These are phyloP conservation scores for Dendroctonus ponderosae DNA, from an alignment of 1,140 invertebrate species.

Conservation along the genomic window DNA sequence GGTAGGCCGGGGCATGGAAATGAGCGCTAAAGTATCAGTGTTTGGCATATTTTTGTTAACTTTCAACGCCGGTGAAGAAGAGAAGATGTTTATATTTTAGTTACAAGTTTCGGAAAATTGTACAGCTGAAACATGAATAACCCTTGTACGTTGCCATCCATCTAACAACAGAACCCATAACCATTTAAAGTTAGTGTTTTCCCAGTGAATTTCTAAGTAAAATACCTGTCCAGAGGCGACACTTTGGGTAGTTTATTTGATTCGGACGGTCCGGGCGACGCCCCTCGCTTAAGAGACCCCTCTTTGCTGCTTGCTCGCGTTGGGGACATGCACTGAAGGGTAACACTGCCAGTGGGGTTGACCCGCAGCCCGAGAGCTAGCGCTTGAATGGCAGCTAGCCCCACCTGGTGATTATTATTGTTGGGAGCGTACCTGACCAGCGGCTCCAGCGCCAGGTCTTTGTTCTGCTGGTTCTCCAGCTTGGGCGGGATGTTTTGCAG, in stretches of 20 bases:
- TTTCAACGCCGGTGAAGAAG: neutral
- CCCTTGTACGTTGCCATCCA: neutral
- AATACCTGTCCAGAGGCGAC: slow-evolving; percentile 51
- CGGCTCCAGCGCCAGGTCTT: slow-evolving; percentile 51
- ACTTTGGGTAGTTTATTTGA: slow-evolving; percentile 49
- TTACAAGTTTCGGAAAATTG: too few relatives aligned
- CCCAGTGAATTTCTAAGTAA: slow-evolving; percentile 24
- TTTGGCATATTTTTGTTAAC: neutral
- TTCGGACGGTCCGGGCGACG: slow-evolving; percentile 46
- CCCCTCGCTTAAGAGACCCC: slow-evolving; percentile 48
- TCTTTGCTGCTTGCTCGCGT: slow-evolving; percentile 51
- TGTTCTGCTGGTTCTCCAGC: slow-evolving; percentile 56
- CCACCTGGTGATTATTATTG: slow-evolving; percentile 61
- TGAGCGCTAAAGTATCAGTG: neutral
- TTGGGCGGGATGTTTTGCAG: slow-evolving; percentile 60
- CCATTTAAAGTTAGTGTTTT: slow-evolving; percentile 27
- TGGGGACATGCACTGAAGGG: slow-evolving; percentile 48
- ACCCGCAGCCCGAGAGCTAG: slow-evolving; percentile 53
- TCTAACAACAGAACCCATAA: slow-evolving; percentile 14
- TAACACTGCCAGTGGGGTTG: slow-evolving; percentile 48
- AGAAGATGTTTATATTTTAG: too few relatives aligned
- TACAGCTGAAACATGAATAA: neutral
- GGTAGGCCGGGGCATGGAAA: neutral
- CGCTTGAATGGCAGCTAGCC: slow-evolving; percentile 62
- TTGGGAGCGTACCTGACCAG: slow-evolving; percentile 51